Evolutionary conservation across 2,888 invertebrate genomes (phyloP), one percentile per base, ranked within the genome.

Genomic region (Phengaris alcon): DNA sequence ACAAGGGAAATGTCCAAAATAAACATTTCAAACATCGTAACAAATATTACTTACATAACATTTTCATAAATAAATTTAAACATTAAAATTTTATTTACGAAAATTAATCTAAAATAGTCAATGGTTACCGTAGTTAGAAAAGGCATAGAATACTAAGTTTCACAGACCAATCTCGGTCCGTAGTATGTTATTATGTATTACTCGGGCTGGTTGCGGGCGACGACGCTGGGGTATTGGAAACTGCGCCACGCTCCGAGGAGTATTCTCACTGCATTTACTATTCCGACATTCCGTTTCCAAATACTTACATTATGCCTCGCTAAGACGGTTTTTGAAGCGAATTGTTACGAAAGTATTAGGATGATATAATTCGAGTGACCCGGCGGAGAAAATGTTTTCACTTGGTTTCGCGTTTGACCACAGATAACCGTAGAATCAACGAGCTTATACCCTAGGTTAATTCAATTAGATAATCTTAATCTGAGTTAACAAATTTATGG

Each of bases 191-290:
- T 64, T 64, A 59, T n/a, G 22, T 22, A 22, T 22, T 22, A 59
- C 22, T 9, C 22, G 22, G 22, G 22, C 59, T 10, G 10, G 59
- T 59, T 59, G 22, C 59, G 59, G 13, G 12, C 13, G 5, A n/a
- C 55, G 55, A 64, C 12, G 51, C 70, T 46, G 15, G 70, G 22
- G 51, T 10, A 51, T 22, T 35, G 72, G 12, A 54, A 72, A 52
- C 72, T 72, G 22, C 52, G 72, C 52, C 72, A 72, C 72, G 72
- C 72, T 72, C 35, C 54, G 35, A 10, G 13, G 72, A 72, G 35
- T 22, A 54, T 72, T 70, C 51, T 70, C 72, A 44, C 52, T 52
- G 69, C 51, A 51, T 22, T 12, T 72, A 22, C 9, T 6, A n/a
- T 13, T 8, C 15, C 51, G 4, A 72, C 51, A 72, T 70, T 70